phyloP scores from a whole-genome alignment of 2,113 vertebrate genomes.

The Cyphomyrus plagiostoma region DNA sequence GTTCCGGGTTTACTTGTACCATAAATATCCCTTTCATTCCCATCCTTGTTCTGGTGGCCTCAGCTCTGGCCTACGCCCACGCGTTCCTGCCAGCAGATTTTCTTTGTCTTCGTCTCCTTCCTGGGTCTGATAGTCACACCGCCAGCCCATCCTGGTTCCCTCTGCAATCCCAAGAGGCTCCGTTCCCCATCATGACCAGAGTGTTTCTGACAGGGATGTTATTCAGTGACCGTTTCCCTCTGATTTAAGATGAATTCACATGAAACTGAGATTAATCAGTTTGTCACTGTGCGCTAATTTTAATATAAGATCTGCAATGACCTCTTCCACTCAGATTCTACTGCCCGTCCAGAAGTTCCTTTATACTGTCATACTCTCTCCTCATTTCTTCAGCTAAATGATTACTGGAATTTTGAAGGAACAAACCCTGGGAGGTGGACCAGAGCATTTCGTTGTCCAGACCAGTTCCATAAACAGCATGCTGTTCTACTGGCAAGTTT shows the following conservation, averaged over 20 bases:
- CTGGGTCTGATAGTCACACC: not conserved
- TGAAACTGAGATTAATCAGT: not conserved
- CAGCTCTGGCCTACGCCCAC: not conserved
- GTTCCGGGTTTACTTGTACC: not conserved
- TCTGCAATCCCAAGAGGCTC: not conserved
- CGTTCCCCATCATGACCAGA: not conserved
- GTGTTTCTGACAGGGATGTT: not conserved
- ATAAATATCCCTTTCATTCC: not conserved
- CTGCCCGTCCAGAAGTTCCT: not conserved
- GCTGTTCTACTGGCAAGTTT: not conserved
- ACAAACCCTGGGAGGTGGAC: not conserved
- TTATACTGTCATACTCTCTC: not conserved
- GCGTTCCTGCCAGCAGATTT: not conserved
- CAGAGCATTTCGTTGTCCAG: not conserved
- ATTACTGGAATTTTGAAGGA: not conserved
- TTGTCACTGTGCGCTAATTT: not conserved
- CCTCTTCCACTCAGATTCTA: too few species aligned
- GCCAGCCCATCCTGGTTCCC: not conserved
- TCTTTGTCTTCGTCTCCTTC: not conserved
- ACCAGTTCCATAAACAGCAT: not conserved
- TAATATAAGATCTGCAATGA: not conserved
- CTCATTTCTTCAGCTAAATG: not conserved
- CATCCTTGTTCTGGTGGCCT: not conserved
- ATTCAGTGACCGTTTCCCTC: not conserved
- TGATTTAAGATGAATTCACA: not conserved